Evolutionary conservation across 2,888 invertebrate genomes (phyloP).

Genomic region (Acrobasis repandana): DNA sequence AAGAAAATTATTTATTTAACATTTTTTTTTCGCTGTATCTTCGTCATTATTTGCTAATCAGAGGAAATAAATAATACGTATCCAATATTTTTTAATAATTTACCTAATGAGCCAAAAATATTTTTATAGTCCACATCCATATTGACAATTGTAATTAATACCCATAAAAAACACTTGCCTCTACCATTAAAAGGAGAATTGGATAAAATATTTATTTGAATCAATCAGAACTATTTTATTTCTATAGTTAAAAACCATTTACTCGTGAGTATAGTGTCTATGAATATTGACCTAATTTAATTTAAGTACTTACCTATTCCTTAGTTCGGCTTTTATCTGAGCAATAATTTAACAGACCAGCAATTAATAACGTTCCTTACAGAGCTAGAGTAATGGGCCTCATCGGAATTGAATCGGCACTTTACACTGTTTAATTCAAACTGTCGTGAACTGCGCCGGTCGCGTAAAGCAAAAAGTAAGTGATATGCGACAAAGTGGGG

Average conservation of each 20-base stretch:
- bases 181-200: too few species aligned
- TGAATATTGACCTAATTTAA: not conserved
- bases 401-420: constrained; percentile 38
- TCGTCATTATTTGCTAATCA: too few species aligned
- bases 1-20: too few species aligned
- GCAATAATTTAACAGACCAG: constrained; percentile 23
- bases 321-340: not conserved
- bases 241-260: not conserved
- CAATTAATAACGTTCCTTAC: constrained; percentile 26
- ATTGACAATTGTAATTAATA: too few species aligned
- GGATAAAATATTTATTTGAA: too few species aligned
- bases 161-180: too few species aligned
- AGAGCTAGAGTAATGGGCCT: constrained; percentile 16
- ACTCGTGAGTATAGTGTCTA: not conserved
- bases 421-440: constrained; percentile 36
- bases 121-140: too few species aligned
- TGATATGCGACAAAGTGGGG: not conserved
- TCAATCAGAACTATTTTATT: not conserved
- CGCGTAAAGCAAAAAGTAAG: not conserved
- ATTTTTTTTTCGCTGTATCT: too few species aligned
- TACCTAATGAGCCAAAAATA: too few species aligned
- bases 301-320: not conserved
- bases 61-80: too few species aligned
- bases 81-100: too few species aligned
- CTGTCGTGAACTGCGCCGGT: constrained; percentile 9